Evolutionary conservation across 2,797 vertebrate genomes (phyloP), one percentile per base, ranked within the genome.

Genomic region (Phoxinus dragarum): DNA sequence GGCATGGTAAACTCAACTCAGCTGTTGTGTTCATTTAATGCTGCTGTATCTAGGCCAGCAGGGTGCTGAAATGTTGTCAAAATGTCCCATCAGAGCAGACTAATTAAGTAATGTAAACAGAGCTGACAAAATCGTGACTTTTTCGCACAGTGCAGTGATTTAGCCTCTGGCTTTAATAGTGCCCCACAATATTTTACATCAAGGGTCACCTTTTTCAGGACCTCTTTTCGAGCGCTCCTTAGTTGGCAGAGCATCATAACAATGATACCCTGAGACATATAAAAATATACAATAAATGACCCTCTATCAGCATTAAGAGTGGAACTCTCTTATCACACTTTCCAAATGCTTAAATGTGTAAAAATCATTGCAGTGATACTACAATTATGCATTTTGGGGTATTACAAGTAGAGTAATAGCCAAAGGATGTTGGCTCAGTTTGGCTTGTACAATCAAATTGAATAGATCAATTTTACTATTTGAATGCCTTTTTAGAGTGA

Each of bases 51-150:
- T 87, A 56, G 67, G 73, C 54, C 85, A 80, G 67, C 74, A 67
- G 74, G 59, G 74, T 52, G 38, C 38, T 78, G 59, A 79, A 82
- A 73, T 69, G 66, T 52, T 68, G 79, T 88, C 74, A 82, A 82
- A 82, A 23, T 36, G 49, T 85, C 42, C 59, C 82, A 79, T 82
- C 40, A 74, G 11, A 74, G 40, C 40, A 82, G 69, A 82, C 10
- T 9, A 21, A 82, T 59, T 72, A 31, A 71, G 47, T 6, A 40
- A 27, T 42, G 12, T 6, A 81, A 81, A 73, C 81, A 73, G 56
- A 27, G 73, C 40, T 49, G 36, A 61, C 74, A 71, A 82, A 79
- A 87, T 36, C 40, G 56, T 31, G n/a, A 56, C 6, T 79, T 80
- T 44, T 44, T 86, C 56, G 19, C 47, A 69, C 49, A 76, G 61